A percentile compares a stretch with the other conserved stretches of the same genome.
These are phyloP conservation scores for Noturus placidus DNA, from an alignment of 2,113 vertebrate genomes.

Conservation along the genomic window DNA sequence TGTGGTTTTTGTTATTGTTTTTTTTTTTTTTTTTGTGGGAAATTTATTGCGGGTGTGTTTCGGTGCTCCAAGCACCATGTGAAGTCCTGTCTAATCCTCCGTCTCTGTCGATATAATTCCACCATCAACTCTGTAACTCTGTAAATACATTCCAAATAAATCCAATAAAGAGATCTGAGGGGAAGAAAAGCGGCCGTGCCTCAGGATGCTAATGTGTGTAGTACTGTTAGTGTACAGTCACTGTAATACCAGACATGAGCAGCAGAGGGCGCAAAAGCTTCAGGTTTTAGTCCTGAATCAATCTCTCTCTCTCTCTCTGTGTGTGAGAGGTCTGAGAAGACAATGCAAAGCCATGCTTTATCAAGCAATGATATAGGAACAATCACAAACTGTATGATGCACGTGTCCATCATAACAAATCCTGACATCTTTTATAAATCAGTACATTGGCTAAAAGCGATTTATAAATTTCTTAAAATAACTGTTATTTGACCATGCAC, in stretches of 20 bases:
- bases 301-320: too few species aligned
- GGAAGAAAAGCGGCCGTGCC: neutral
- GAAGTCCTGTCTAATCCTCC: conserved; percentile 8
- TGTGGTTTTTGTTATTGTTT: neutral
- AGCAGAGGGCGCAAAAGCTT: conserved; percentile 17
- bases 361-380: neutral
- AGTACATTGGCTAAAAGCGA: neutral
- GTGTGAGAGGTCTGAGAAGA: neutral
- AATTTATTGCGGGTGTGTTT: conserved; percentile 8
- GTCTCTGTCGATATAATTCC: conserved; percentile 15
- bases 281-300: neutral
- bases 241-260: neutral
- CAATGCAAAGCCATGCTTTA: neutral
- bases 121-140: conserved; percentile 36
- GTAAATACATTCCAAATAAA: conserved; percentile 51
- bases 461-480: neutral
- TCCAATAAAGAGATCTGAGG: conserved; percentile 41
- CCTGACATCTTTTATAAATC: neutral
- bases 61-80: neutral
- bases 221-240: neutral
- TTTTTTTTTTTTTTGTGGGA: neutral
- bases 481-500: neutral
- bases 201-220: neutral
- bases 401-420: neutral
- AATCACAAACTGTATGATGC: neutral